Evolutionary conservation across 2,113 vertebrate species (phyloP).

Genomic region (Gnathochromis pfefferi): DNA sequence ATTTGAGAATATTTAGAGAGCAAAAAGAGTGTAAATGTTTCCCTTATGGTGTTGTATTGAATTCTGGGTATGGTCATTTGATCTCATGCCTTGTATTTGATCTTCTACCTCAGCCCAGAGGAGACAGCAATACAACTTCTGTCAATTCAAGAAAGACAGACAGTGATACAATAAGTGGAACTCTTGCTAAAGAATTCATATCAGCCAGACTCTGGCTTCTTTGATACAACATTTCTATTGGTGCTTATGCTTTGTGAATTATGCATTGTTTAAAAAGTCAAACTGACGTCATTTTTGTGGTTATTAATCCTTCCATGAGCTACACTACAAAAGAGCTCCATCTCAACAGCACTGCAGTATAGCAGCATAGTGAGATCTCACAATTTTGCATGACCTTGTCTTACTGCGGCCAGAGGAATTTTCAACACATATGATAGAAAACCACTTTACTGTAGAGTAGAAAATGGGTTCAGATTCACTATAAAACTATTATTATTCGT

Average conservation of each 20-base stretch:
- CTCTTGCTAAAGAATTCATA: not conserved
- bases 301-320: not conserved
- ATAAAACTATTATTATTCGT: not conserved
- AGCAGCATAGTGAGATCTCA: not conserved
- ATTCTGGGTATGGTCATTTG: not conserved
- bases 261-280: not conserved
- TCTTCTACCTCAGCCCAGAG: not conserved
- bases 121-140: not conserved
- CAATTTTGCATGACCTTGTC: not conserved
- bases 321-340: not conserved
- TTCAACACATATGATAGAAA: not conserved
- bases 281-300: not conserved
- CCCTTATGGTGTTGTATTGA: not conserved
- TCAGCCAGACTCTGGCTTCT: not conserved
- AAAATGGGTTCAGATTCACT: not conserved
- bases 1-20: not conserved
- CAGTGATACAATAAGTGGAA: not conserved
- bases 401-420: not conserved
- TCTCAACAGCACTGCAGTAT: not conserved
- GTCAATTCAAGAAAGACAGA: not conserved
- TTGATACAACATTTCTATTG: not conserved
- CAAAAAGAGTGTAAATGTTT: not conserved
- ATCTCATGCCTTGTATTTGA: not conserved
- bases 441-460: not conserved
- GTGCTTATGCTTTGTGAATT: not conserved